Evolutionary conservation across 2,888 invertebrate genomes (phyloP).

Genomic region (Cenopis cana): DNA sequence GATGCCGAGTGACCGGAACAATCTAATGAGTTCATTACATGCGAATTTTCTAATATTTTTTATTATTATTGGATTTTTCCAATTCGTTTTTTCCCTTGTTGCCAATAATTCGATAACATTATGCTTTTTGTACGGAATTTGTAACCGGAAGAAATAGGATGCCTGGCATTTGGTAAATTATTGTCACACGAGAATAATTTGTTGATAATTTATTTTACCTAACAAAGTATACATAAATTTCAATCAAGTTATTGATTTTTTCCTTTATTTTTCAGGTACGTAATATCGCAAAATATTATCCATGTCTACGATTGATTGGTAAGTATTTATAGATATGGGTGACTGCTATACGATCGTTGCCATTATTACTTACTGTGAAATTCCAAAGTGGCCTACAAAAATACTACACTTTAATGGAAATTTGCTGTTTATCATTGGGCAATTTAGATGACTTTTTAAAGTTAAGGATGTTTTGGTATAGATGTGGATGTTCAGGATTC

Average conservation of each 20-base stretch:
- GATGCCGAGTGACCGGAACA: constrained; percentile 67
- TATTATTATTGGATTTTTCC: constrained; percentile 16
- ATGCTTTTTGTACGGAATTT: background rate
- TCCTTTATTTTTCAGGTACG: constrained; percentile 64
- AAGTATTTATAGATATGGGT: constrained; percentile 33
- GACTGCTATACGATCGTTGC: constrained; percentile 30
- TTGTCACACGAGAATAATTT: background rate
- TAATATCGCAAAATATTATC: constrained; percentile 47
- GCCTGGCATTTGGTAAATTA: background rate
- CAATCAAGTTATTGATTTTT: constrained; percentile 43
- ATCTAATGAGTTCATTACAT: constrained; percentile 68
- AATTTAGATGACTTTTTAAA: background rate
- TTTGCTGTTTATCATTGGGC: background rate
- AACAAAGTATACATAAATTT: background rate
- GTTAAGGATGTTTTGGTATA: background rate
- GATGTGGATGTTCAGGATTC: background rate
- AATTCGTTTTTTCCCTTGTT: constrained; percentile 14
- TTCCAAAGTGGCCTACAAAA: constrained; percentile 15
- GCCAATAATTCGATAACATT: background rate
- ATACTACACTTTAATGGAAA: constrained; percentile 4
- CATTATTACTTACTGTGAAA: constrained; percentile 35
- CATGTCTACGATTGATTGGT: constrained; percentile 34
- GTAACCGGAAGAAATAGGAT: background rate
- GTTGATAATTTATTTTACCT: background rate
- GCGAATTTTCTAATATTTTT: constrained; percentile 48